A percentile compares a stretch with the other conserved stretches of the same genome.
These are phyloP conservation scores for Hypena proboscidalis DNA, from an alignment of 2,888 invertebrate genomes.

Conservation along the genomic window DNA sequence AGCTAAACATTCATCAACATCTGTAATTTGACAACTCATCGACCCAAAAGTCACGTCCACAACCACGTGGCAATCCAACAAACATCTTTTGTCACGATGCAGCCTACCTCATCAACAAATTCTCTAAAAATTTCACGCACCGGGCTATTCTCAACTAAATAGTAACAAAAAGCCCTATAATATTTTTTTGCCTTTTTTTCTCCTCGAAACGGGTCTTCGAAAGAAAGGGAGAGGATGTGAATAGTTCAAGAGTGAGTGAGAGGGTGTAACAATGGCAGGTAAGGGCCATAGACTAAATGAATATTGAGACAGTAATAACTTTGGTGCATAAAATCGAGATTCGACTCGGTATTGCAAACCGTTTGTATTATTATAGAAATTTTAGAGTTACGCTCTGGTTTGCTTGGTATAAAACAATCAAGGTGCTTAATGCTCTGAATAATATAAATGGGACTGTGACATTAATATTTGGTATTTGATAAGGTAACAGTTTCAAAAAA, in stretches of 20 bases:
- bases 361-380: slow-evolving; percentile 5
- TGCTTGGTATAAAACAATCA: slow-evolving; percentile 11
- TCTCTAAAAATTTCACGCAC: slow-evolving; percentile 43
- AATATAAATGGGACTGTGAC: slow-evolving; percentile 1
- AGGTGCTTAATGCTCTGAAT: slow-evolving; percentile 8
- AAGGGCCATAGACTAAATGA: slow-evolving; percentile 59
- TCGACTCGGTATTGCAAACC: slow-evolving; percentile 35
- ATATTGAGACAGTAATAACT: slow-evolving; percentile 47
- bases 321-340: slow-evolving; percentile 39
- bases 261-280: slow-evolving; percentile 66
- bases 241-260: slow-evolving; percentile 22
- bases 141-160: slow-evolving; percentile 25
- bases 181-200: slow-evolving; percentile 26
- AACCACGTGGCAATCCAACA: slow-evolving; percentile 1
- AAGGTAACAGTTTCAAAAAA: no score
- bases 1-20: no score
- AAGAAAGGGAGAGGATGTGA: slow-evolving; percentile 31
- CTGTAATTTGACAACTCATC: background rate
- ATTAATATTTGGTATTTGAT: no score
- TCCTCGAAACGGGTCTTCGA: slow-evolving; percentile 39
- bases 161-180: slow-evolving; percentile 28
- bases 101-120: slow-evolving; percentile 24
- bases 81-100: slow-evolving; percentile 16
- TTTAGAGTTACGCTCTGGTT: slow-evolving; percentile 20
- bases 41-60: background rate